These are phyloP conservation scores for Drosophila ustulata DNA, from an alignment of 2,888 invertebrate genomes.

Conservation along the genomic window DNA sequence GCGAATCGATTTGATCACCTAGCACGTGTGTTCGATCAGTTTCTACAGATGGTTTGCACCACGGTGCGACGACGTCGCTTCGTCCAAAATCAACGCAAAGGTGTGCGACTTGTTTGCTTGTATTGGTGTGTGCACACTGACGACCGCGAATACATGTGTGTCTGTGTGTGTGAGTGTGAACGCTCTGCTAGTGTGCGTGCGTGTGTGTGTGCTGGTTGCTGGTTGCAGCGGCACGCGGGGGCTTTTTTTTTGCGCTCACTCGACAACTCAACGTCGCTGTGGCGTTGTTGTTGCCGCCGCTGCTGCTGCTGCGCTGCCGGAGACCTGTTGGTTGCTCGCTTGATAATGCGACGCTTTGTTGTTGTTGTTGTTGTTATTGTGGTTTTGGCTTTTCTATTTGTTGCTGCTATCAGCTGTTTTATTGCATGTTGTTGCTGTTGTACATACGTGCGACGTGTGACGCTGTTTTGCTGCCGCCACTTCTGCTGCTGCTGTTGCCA, in stretches of 20 bases:
- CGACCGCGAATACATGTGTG: not conserved
- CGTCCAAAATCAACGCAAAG: conserved; percentile 81
- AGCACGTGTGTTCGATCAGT: conserved; percentile 47
- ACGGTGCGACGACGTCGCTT: conserved; percentile 55
- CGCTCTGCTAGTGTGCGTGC: conserved; percentile 6
- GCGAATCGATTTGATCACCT: not conserved
- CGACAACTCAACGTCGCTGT: conserved; percentile 42
- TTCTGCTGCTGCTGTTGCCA: conserved; percentile 49
- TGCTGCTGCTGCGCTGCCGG: conserved; percentile 57
- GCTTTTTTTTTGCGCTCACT: conserved; percentile 62
- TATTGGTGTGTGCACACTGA: conserved; percentile 29
- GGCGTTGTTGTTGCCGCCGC: conserved; percentile 34
- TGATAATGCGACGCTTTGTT: conserved; percentile 76
- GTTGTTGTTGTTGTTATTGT: conserved; percentile 44
- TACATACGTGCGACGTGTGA: conserved; percentile 67
- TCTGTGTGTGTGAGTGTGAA: conserved; percentile 5
- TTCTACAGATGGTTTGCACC: conserved; percentile 20
- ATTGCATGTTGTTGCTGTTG: conserved; percentile 73
- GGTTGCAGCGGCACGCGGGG: conserved; percentile 79
- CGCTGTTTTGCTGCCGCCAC: conserved; percentile 38
- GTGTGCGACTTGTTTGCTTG: conserved; percentile 74
- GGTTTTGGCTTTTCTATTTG: conserved; percentile 70
- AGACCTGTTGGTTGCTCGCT: conserved; percentile 78
- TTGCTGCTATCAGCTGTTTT: conserved; percentile 79
- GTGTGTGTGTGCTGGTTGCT: conserved; percentile 29